Evolutionary conservation across 2,113 vertebrate genomes (phyloP).

Genomic region (Tretioscincus oriximinensis): DNA sequence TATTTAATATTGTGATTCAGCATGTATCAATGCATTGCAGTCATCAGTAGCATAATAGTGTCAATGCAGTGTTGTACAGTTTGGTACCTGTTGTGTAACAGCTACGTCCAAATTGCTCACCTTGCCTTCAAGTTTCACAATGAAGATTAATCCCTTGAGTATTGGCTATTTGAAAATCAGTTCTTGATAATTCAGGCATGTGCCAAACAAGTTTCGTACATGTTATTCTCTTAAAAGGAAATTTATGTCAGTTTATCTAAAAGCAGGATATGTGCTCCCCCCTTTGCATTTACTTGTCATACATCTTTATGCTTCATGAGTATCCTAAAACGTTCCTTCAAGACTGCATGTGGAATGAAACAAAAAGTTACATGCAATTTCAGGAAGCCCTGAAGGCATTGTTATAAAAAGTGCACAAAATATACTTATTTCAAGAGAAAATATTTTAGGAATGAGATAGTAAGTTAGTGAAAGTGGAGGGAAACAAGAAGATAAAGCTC

Average conservation of each 20-base stretch:
- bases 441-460: conserved; percentile 2
- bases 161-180: not conserved
- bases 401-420: conserved; percentile 31
- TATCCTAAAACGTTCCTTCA: conserved; percentile 15
- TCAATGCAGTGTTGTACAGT: no score
- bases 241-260: not conserved
- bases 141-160: not conserved
- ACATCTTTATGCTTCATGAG: not conserved
- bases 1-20: not conserved
- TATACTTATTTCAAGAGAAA: conserved; percentile 20
- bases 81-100: no score
- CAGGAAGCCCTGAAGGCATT: not conserved
- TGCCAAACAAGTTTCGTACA: not conserved
- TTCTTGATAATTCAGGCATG: conserved; percentile 13
- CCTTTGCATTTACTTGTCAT: conserved; percentile 14
- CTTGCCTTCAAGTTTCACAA: not conserved
- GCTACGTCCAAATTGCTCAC: not conserved
- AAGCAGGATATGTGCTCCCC: conserved; percentile 10
- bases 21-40: not conserved
- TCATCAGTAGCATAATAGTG: not conserved
- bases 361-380: conserved; percentile 34
- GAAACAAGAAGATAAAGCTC: not conserved
- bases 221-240: not conserved
- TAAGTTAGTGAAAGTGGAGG: not conserved
- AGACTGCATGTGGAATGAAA: conserved; percentile 19